Conservation (phyloP, 1,140 invertebrate genomes). For the Ceratitis capitata region DNA sequence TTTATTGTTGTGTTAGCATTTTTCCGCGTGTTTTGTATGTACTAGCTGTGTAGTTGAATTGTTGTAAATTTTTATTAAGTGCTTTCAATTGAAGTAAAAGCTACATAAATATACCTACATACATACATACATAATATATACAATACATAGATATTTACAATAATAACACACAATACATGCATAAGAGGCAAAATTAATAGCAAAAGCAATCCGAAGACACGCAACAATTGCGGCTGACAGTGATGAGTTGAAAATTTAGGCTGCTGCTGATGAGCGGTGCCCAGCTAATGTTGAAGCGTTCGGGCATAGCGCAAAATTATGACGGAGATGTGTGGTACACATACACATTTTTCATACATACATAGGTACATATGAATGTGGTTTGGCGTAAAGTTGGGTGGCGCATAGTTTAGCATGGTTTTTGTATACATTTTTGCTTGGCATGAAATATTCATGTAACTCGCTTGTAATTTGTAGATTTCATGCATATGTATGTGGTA, state of each 20-base stretch:
- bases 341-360: neutral
- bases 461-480: neutral
- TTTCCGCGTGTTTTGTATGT: neutral
- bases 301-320: no score
- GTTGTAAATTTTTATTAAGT: constrained; percentile 26
- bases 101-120: neutral
- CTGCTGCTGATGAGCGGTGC: constrained; percentile 8
- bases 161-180: no score
- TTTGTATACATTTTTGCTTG: neutral
- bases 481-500: neutral
- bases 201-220: neutral
- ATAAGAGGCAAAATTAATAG: constrained; percentile 1
- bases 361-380: neutral
- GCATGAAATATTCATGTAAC: constrained; percentile 1
- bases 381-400: neutral
- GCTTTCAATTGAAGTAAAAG: neutral
- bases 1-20: neutral
- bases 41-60: neutral
- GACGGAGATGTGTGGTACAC: neutral
- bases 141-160: no score
- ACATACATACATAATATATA: neutral
- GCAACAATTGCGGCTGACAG: constrained; percentile 5
- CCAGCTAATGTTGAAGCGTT: no score
- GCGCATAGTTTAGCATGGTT: neutral
- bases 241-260: neutral